Evolutionary conservation across 2,797 vertebrate species (phyloP).

Genomic region (Xerus rutilus): DNA sequence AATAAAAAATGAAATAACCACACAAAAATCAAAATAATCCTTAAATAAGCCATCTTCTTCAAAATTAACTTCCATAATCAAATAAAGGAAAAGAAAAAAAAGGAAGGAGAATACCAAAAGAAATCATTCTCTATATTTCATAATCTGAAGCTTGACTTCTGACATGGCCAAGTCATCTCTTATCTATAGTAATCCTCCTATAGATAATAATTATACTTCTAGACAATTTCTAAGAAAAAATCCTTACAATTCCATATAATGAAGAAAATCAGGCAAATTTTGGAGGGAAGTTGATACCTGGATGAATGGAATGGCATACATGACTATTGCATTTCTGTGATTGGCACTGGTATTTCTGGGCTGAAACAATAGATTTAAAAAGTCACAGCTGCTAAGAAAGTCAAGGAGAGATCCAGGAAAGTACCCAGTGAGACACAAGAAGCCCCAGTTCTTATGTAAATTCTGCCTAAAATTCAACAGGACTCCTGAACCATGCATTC

Average conservation of each 20-base stretch:
- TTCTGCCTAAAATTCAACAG: not conserved
- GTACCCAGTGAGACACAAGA: not conserved
- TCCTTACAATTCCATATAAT: not conserved
- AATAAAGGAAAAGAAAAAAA: not conserved
- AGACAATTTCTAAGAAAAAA: not conserved
- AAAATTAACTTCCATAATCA: constrained; percentile 39
- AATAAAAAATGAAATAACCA: not conserved
- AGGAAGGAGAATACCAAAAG: not conserved
- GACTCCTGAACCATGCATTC: not conserved
- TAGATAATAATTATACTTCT: not conserved
- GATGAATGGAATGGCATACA: not conserved
- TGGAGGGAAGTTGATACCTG: not conserved
- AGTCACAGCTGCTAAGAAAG: not conserved
- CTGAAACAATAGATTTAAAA: not conserved
- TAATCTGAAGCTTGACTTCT: not conserved
- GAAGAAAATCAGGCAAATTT: not conserved
- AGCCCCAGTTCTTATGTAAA: not conserved
- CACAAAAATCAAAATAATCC: not conserved
- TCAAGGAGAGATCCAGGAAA: not conserved
- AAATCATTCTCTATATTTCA: not conserved
- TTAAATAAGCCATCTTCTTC: not conserved
- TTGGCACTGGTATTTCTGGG: not conserved
- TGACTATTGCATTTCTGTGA: not conserved
- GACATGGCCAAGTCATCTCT: not conserved
- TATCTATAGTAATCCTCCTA: not conserved